A percentile compares a stretch with the other conserved stretches of the same genome.
Conservation (phyloP, 2,888 invertebrate species). For the Ennomos quercinarius region DNA sequence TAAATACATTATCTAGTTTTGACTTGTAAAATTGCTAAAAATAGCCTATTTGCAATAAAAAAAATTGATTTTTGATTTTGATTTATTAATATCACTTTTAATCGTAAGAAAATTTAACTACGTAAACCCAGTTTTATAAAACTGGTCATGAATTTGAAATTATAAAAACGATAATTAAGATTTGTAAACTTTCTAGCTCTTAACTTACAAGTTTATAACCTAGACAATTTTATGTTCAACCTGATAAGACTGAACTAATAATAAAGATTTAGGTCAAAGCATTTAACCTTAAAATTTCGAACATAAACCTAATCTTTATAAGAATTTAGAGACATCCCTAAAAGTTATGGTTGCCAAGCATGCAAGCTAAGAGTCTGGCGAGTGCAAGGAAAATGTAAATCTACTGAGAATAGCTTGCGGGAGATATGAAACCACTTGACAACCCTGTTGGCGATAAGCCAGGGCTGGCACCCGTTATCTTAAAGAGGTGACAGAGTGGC, state of each 20-base stretch:
- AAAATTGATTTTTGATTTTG: no score
- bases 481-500: not conserved
- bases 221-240: slow-evolving; percentile 13
- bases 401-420: slow-evolving; percentile 8
- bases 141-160: no score
- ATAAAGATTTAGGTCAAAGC: slow-evolving; percentile 22
- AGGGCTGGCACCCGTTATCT: slow-evolving; percentile 16
- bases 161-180: not conserved
- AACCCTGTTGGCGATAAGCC: slow-evolving; percentile 34
- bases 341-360: slow-evolving; percentile 26
- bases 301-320: slow-evolving; percentile 8
- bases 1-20: no score
- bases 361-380: slow-evolving; percentile 17
- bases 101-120: not conserved
- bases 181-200: slow-evolving; percentile 1
- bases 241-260: slow-evolving; percentile 13
- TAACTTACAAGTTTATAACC: slow-evolving; percentile 11
- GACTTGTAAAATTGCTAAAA: no score
- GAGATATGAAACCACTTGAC: slow-evolving; percentile 35
- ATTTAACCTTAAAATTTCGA: slow-evolving; percentile 13
- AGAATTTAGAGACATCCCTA: slow-evolving; percentile 18
- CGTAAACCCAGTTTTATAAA: not conserved
- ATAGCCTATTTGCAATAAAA: no score
- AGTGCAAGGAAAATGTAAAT: slow-evolving; percentile 24
- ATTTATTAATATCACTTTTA: no score